Evolutionary conservation across 2,797 vertebrate genomes (phyloP).

Genomic region (Micrastur ruficollis): DNA sequence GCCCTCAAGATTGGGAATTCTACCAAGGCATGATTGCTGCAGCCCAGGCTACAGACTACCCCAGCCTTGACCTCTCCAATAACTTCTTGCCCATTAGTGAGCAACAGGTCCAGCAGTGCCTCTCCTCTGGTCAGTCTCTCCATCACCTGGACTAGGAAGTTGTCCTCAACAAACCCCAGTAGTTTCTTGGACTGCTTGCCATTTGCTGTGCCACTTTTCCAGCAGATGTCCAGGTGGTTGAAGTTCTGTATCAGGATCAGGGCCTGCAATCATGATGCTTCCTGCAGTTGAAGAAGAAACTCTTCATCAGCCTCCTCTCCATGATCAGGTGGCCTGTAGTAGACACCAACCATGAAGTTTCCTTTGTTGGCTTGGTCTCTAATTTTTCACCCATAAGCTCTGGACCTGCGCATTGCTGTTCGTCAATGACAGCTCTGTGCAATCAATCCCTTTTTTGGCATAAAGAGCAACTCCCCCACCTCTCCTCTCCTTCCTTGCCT

Average conservation of each 20-base stretch:
- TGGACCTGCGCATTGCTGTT: accelerated
- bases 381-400: neutral
- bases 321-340: neutral
- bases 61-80: neutral
- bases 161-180: neutral
- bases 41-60: neutral
- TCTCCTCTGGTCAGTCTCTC: neutral
- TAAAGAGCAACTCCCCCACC: neutral
- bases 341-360: neutral
- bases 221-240: neutral
- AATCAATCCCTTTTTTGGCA: neutral
- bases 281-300: neutral
- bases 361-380: neutral
- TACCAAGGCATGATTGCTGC: neutral
- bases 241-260: neutral
- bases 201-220: neutral
- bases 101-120: neutral
- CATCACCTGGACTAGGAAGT: neutral
- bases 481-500: neutral
- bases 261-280: neutral
- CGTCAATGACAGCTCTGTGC: neutral
- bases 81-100: neutral
- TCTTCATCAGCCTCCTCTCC: neutral
- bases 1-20: neutral
- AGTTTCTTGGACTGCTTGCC: neutral